A percentile compares a stretch with the other conserved stretches of the same genome.
Conservation (phyloP, 2,113 vertebrate genomes). For the Orthochromis malagaraziensis region DNA sequence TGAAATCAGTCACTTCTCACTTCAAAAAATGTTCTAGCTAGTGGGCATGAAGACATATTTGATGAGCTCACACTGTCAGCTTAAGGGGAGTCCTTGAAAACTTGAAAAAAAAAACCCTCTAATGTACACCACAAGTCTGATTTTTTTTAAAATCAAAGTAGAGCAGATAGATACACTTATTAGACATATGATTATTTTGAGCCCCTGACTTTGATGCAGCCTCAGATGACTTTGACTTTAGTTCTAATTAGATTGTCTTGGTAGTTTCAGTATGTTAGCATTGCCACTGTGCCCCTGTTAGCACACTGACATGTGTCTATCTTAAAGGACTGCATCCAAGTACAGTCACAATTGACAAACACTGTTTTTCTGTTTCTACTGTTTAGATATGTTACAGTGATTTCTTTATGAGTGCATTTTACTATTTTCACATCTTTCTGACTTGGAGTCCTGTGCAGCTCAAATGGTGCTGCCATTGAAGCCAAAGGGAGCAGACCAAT, state of each 20-base stretch:
- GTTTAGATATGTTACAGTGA: neutral
- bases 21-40: neutral
- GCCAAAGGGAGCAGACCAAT: neutral
- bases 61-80: neutral
- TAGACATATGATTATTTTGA: neutral
- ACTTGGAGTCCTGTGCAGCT: neutral
- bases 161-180: neutral
- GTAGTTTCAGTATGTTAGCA: neutral
- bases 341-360: neutral
- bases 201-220: fast-evolving
- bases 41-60: neutral
- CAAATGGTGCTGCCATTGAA: neutral
- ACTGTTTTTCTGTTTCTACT: fast-evolving
- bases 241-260: neutral
- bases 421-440: neutral
- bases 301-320: neutral
- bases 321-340: neutral
- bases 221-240: neutral
- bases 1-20: neutral
- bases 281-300: neutral
- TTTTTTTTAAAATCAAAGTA: neutral
- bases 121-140: neutral
- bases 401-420: neutral
- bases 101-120: fast-evolving
- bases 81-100: neutral